A percentile compares a stretch with the other conserved stretches of the same genome.
Conservation (phyloP, 2,888 invertebrate species). For the Drosophila stalkeri region DNA sequence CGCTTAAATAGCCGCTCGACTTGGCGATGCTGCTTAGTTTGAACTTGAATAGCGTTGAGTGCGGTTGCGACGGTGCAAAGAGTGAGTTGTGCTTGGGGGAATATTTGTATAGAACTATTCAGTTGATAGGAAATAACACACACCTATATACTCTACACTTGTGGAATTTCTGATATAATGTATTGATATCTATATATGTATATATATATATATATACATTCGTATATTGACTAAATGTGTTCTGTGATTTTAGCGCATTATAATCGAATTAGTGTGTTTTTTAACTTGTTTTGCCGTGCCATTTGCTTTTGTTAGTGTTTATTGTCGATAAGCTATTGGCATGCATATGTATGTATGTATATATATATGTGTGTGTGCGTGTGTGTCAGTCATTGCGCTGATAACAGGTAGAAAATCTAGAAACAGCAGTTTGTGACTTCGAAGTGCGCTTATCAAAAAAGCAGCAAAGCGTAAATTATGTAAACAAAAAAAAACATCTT, state of each 20-base stretch:
- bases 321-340: slow-evolving; percentile 26
- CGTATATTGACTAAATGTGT: background rate
- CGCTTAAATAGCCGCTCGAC: slow-evolving; percentile 52
- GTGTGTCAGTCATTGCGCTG: slow-evolving; percentile 16
- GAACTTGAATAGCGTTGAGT: slow-evolving; percentile 51
- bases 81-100: slow-evolving; percentile 50
- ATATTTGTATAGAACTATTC: background rate
- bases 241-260: slow-evolving; percentile 4
- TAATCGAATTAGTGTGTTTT: slow-evolving; percentile 9
- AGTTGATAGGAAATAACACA: background rate
- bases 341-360: background rate
- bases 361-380: background rate
- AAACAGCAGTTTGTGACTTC: slow-evolving; percentile 5
- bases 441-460: slow-evolving; percentile 7
- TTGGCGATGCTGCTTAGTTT: slow-evolving; percentile 56
- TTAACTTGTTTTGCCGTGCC: background rate
- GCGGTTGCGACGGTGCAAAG: slow-evolving; percentile 30
- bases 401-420: slow-evolving; percentile 27
- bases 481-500: background rate
- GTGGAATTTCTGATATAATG: background rate
- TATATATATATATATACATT: background rate
- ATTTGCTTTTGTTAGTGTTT: background rate
- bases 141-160: background rate
- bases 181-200: background rate
- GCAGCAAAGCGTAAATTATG: background rate